Conservation (phyloP, 2,113 vertebrate genomes). For the Todiramphus saurophagus region DNA sequence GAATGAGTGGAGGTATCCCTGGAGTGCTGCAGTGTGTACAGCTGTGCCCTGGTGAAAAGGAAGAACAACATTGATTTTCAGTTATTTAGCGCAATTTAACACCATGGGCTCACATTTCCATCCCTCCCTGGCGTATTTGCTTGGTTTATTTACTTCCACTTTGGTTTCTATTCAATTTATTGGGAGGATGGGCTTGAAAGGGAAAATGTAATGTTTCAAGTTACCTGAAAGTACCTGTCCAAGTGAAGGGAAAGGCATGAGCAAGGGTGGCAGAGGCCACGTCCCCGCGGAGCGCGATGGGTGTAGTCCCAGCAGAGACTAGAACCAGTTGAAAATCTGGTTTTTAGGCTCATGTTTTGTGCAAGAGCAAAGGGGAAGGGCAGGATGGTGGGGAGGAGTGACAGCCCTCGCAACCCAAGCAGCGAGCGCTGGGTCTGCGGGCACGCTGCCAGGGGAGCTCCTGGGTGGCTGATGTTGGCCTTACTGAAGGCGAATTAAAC, state of each 20-base stretch:
- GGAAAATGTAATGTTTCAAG: fast-evolving
- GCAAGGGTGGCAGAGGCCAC: not conserved
- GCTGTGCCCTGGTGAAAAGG: slow-evolving; percentile 10
- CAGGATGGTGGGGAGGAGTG: not conserved
- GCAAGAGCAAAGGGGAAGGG: not conserved
- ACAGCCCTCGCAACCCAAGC: not conserved
- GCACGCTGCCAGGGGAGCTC: fast-evolving
- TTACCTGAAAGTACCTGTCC: not conserved
- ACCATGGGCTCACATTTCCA: not conserved
- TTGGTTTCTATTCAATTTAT: not conserved
- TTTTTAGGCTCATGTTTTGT: not conserved
- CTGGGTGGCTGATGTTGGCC: fast-evolving
- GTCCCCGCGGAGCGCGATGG: not conserved
- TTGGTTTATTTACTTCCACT: not conserved
- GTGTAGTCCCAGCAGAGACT: not conserved
- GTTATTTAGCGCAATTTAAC: slow-evolving; percentile 56
- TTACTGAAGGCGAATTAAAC: not conserved
- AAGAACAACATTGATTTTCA: slow-evolving; percentile 49
- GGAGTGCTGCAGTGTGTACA: not conserved
- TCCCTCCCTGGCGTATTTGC: not conserved
- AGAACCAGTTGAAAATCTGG: fast-evolving
- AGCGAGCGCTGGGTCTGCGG: not conserved
- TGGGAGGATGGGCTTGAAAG: not conserved
- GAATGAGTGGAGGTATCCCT: not conserved
- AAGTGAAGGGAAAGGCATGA: not conserved